Conservation (phyloP, 2,888 invertebrate species). For the Galerucella calmariensis region DNA sequence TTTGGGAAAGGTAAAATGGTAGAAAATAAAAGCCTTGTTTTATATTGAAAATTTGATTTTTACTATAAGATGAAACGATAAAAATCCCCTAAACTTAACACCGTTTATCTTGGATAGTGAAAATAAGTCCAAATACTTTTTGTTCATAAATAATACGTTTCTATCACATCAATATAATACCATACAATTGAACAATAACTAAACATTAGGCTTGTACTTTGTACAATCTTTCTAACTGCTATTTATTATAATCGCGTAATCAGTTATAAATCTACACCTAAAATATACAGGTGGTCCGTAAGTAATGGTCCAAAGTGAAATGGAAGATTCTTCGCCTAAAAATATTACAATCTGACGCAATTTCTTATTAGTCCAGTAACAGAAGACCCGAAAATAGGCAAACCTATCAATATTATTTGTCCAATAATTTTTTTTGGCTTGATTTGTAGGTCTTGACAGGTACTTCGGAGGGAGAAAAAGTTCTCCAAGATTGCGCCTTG, state of each 20-base stretch:
- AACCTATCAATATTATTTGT: too few species aligned
- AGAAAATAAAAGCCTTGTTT: neutral
- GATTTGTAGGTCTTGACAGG: too few species aligned
- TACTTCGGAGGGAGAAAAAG: too few species aligned
- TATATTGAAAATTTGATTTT: slow-evolving; percentile 24
- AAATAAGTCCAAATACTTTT: neutral
- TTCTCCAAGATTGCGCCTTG: too few species aligned
- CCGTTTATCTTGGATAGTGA: slow-evolving; percentile 11
- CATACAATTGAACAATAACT: slow-evolving; percentile 9
- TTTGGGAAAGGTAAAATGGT: neutral
- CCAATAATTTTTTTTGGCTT: too few species aligned
- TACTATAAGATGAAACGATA: slow-evolving; percentile 8
- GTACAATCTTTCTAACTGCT: slow-evolving; percentile 9
- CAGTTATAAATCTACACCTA: slow-evolving; percentile 20
- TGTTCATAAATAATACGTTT: slow-evolving; percentile 9
- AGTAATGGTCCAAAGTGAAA: too few species aligned
- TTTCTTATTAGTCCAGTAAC: too few species aligned
- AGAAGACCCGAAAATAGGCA: too few species aligned
- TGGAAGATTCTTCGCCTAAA: too few species aligned
- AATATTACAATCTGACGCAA: too few species aligned
- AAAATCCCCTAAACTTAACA: slow-evolving; percentile 20
- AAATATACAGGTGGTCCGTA: too few species aligned
- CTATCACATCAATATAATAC: slow-evolving; percentile 27
- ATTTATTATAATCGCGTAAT: neutral
- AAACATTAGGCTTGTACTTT: slow-evolving; percentile 14